Evolutionary conservation across 2,888 invertebrate species (phyloP).

Genomic region (Lysandra coridon): DNA sequence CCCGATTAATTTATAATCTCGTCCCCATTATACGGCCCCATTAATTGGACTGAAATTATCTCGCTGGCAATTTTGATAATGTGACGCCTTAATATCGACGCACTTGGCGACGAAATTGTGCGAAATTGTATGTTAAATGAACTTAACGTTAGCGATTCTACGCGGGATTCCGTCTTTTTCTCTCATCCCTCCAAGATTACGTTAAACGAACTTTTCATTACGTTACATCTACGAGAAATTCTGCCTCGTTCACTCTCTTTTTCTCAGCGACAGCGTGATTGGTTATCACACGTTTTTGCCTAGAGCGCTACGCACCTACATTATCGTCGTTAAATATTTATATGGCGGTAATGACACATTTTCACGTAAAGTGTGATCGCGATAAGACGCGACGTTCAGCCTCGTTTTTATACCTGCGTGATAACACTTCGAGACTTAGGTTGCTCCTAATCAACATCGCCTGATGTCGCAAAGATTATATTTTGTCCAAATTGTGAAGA

Average conservation of each 20-base stretch:
- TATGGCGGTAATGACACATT: conserved; percentile 27
- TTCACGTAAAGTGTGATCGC: conserved; percentile 49
- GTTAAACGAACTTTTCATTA: not conserved
- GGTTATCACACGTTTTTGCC: conserved; percentile 3
- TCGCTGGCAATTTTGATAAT: conserved; percentile 48
- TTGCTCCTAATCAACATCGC: conserved; percentile 56
- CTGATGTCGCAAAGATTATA: conserved; percentile 54
- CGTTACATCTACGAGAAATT: not conserved
- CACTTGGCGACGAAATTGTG: not conserved
- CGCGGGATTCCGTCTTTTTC: not conserved
- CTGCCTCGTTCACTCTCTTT: not conserved
- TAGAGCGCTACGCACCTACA: not conserved
- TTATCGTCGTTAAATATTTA: conserved; percentile 14
- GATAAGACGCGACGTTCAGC: conserved; percentile 57
- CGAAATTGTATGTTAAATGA: not conserved
- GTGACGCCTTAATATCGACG: conserved; percentile 37
- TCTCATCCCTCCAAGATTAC: not conserved
- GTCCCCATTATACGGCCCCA: conserved; percentile 55
- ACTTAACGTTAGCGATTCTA: not conserved
- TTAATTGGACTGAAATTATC: conserved; percentile 56
- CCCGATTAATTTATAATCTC: conserved; percentile 65
- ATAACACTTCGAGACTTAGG: conserved; percentile 63
- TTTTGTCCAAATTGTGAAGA: not conserved
- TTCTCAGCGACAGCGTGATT: not conserved
- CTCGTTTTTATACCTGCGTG: conserved; percentile 70